Evolutionary conservation across 2,888 invertebrate species (phyloP).

Genomic region (Aphidius colemani): DNA sequence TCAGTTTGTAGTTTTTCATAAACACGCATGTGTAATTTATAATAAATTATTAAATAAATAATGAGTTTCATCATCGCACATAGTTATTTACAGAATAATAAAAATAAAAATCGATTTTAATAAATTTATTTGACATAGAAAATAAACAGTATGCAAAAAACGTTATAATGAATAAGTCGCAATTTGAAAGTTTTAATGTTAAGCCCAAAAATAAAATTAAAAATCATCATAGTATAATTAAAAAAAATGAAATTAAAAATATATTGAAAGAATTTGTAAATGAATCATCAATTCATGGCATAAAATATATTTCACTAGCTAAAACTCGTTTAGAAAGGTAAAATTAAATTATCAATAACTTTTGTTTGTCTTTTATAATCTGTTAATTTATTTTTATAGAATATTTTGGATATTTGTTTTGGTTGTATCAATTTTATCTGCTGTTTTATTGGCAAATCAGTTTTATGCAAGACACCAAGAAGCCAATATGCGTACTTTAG

Average conservation of each 20-base stretch:
- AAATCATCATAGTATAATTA: background rate
- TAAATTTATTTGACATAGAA: too few relatives aligned
- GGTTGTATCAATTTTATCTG: conserved; percentile 37
- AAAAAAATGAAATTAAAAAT: too few relatives aligned
- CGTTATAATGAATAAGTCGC: too few relatives aligned
- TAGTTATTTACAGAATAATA: too few relatives aligned
- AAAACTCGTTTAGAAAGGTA: conserved; percentile 41
- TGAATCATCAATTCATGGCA: conserved; percentile 44
- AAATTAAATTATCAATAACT: background rate
- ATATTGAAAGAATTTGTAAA: conserved; percentile 42
- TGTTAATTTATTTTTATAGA: conserved; percentile 29
- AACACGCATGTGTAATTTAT: too few relatives aligned
- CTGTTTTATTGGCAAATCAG: conserved; percentile 37
- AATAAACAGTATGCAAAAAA: too few relatives aligned
- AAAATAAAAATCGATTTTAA: too few relatives aligned
- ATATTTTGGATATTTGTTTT: conserved; percentile 42
- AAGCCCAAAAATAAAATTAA: background rate
- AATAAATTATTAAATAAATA: too few relatives aligned
- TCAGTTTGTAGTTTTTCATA: too few relatives aligned
- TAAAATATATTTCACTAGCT: conserved; percentile 43
- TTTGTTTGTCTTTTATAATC: conserved; percentile 6
- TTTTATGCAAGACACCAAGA: conserved; percentile 44
- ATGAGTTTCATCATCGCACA: too few relatives aligned
- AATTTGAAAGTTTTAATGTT: too few relatives aligned
- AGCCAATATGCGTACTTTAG: conserved; percentile 43